Evolutionary conservation across 2,888 invertebrate species (phyloP).

Genomic region (Caenorhabditis sinica): DNA sequence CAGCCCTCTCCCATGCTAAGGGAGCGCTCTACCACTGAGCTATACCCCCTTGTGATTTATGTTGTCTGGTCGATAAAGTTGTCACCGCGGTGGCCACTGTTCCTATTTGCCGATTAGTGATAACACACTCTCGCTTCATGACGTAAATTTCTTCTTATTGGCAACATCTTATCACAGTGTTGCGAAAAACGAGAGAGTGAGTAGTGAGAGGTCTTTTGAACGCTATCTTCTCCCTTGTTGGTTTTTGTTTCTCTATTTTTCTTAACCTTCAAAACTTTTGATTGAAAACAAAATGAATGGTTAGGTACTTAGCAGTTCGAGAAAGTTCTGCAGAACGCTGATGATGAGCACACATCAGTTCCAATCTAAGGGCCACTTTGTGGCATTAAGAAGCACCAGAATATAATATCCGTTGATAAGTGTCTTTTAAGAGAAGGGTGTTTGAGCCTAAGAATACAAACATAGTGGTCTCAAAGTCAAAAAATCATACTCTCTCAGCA

Average conservation of each 20-base stretch:
- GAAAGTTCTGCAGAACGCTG: neutral
- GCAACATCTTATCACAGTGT: slow-evolving; percentile 6
- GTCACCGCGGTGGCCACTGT: neutral
- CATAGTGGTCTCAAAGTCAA: neutral
- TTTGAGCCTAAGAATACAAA: neutral
- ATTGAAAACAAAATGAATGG: too few relatives aligned
- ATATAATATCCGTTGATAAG: neutral
- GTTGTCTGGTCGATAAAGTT: neutral
- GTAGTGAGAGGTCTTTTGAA: neutral
- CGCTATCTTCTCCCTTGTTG: neutral
- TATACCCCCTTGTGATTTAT: slow-evolving; percentile 64
- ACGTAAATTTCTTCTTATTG: neutral
- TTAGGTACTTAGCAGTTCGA: too few relatives aligned
- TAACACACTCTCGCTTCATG: neutral
- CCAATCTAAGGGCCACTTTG: slow-evolving; percentile 1
- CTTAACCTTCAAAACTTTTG: neutral
- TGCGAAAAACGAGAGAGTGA: neutral
- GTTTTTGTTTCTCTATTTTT: neutral
- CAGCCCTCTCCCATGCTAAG: slow-evolving; percentile 79
- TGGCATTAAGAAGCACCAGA: neutral
- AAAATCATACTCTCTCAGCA: too few relatives aligned
- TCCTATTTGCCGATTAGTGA: slow-evolving; percentile 9
- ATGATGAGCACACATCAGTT: slow-evolving; percentile 9
- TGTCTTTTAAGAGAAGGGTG: neutral
- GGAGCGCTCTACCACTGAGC: slow-evolving; percentile 80